phyloP scores from a whole-genome alignment of 2,888 invertebrate species.

The Eristalis intricaria region DNA sequence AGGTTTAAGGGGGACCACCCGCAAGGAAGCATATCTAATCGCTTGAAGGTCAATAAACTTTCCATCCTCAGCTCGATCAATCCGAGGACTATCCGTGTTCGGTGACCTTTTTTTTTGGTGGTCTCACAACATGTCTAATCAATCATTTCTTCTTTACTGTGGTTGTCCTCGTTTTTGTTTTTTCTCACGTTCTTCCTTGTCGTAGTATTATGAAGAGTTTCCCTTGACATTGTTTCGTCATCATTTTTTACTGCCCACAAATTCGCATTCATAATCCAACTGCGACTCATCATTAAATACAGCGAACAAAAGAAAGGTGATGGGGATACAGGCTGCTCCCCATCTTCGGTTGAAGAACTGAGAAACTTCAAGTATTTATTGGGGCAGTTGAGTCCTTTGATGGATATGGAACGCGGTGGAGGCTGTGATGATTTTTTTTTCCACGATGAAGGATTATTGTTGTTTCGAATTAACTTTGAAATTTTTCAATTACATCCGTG shows the following conservation, averaged over 20 bases:
- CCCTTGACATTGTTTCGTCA: neutral
- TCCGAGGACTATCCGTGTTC: neutral
- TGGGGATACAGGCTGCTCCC: neutral
- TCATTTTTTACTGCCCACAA: neutral
- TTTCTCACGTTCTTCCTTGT: neutral
- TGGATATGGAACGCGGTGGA: too few species aligned
- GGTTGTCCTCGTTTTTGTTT: neutral
- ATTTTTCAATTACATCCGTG: constrained; percentile 25
- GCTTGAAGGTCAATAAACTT: neutral
- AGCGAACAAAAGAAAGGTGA: neutral
- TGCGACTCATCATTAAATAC: constrained; percentile 22
- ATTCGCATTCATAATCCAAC: constrained; percentile 25
- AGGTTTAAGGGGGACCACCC: neutral
- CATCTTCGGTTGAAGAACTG: too few species aligned
- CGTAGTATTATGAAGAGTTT: neutral
- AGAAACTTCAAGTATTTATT: neutral
- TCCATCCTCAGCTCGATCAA: neutral
- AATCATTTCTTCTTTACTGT: neutral
- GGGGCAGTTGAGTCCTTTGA: neutral
- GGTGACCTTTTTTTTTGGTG: neutral
- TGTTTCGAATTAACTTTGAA: constrained; percentile 33
- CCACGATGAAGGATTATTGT: constrained; percentile 4
- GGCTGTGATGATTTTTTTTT: neutral
- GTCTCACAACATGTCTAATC: neutral
- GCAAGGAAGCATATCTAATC: neutral